Evolutionary conservation across 2,113 vertebrate species (phyloP).

Genomic region (Chloropsis hardwickii): DNA sequence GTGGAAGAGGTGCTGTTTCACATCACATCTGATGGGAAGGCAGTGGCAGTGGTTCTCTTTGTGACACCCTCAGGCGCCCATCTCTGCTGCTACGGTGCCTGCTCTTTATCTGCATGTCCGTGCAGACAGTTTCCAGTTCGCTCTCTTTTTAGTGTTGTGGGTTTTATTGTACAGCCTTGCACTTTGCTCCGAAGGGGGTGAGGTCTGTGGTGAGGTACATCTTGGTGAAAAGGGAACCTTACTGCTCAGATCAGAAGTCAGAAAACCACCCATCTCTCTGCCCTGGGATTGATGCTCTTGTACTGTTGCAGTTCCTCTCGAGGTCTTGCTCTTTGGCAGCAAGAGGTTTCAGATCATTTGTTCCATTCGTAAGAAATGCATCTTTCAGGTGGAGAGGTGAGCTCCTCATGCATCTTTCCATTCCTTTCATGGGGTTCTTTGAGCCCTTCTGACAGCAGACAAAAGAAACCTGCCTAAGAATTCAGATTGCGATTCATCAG

Average conservation of each 20-base stretch:
- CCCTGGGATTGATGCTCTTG: not conserved
- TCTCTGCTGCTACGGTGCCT: accelerated
- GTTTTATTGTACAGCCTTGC: not conserved
- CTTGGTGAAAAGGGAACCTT: conserved; percentile 38
- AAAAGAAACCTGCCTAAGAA: not conserved
- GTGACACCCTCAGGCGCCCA: not conserved
- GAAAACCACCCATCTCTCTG: not conserved
- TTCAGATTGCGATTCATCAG: not conserved
- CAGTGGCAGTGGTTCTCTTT: accelerated
- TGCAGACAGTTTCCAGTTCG: not conserved
- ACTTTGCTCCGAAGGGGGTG: not conserved
- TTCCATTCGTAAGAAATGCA: not conserved
- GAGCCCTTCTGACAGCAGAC: not conserved
- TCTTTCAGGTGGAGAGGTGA: not conserved
- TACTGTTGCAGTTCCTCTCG: not conserved
- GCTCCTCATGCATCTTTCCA: not conserved
- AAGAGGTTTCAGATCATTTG: not conserved
- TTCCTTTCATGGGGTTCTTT: not conserved
- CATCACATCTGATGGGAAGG: accelerated
- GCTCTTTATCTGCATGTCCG: not conserved
- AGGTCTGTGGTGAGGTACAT: conserved; percentile 9
- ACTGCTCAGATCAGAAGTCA: conserved; percentile 12
- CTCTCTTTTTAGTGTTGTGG: not conserved
- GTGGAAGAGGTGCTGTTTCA: not conserved
- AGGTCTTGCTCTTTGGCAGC: not conserved